Evolutionary conservation across 2,797 vertebrate species (phyloP), one percentile per base, ranked within the genome.

Genomic region (Nannoperca australis): DNA sequence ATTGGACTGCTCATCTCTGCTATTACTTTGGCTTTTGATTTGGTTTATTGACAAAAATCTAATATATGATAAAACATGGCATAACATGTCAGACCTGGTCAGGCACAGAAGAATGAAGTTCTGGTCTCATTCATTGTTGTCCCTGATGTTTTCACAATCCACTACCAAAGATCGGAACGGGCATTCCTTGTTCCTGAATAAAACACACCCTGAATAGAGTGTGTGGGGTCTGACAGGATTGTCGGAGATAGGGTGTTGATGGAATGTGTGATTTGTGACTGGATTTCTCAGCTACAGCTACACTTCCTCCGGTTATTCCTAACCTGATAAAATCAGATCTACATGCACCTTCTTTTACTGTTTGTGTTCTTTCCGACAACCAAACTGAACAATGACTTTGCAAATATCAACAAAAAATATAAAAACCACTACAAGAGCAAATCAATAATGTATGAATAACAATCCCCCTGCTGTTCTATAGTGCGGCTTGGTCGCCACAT

Each of bases 361-460:
- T 70, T 38, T 54, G 30, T 73, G 54, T 63, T 70, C 47, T 54
- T 32, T 67, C 65, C 22, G 64, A 79, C 49, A 42, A 30, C 20
- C 17, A 55, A 50, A 65, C 32, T 66, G 45, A 60, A 65, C 73
- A 79, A 71, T 34, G 15, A 34, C 14, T 65, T 62, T 68, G 49
- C 47, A 82, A 70, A 79, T 62, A 36, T 17, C 55, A 36, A 30
- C 69, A 4, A 22, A 82, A 82, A 64, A 63, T 78, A 73, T 24
- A 61, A 59, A 77, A 75, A 42, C 64, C 59, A 55, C 53, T 4
- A 34, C 60, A 75, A 68, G 66, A 73, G 78, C 71, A 64, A 77
- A 89, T 86, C 79, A 84, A 84, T 83, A 75, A 86, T 81, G 73
- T 60, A 82, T 81, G 74, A 81, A 86, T 56, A 73, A 72, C 78